Evolutionary conservation across 2,888 invertebrate species (phyloP).

Genomic region (Protophormia terraenovae): DNA sequence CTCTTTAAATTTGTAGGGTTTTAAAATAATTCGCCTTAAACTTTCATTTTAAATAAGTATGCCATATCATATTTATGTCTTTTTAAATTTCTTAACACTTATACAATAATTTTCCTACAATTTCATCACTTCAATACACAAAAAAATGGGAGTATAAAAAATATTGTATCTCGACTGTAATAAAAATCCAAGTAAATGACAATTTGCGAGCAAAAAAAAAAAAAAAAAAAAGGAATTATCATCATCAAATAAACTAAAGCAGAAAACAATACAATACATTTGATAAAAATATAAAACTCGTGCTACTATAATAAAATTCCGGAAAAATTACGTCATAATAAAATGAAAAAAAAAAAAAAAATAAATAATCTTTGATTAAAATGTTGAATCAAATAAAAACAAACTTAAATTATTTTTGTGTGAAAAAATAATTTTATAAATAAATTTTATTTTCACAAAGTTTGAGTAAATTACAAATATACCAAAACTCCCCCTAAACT

Average conservation of each 20-base stretch:
- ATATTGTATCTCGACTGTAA: slow-evolving; percentile 1
- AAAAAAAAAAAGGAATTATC: no score
- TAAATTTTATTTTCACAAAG: neutral
- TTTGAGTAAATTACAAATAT: neutral
- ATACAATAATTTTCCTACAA: neutral
- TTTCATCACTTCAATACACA: slow-evolving; percentile 1
- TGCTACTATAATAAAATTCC: neutral
- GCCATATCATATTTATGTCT: neutral
- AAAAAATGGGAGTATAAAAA: neutral
- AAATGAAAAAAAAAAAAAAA: neutral
- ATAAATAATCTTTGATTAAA: neutral
- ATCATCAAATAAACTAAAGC: neutral
- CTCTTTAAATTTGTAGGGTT: no score
- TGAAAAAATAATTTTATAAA: neutral
- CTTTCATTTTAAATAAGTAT: no score
- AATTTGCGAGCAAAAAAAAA: neutral
- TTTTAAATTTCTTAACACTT: neutral
- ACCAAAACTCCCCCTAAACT: neutral
- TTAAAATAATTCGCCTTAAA: no score
- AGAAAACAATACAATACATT: neutral
- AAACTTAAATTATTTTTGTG: no score
- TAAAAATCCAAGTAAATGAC: slow-evolving; percentile 22
- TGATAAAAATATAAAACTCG: neutral
- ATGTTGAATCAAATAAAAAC: neutral
- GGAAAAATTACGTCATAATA: slow-evolving; percentile 22